A percentile compares a stretch with the other conserved stretches of the same genome.
These are phyloP conservation scores for Aculops lycopersici DNA, from an alignment of 1,140 invertebrate species.

Conservation along the genomic window DNA sequence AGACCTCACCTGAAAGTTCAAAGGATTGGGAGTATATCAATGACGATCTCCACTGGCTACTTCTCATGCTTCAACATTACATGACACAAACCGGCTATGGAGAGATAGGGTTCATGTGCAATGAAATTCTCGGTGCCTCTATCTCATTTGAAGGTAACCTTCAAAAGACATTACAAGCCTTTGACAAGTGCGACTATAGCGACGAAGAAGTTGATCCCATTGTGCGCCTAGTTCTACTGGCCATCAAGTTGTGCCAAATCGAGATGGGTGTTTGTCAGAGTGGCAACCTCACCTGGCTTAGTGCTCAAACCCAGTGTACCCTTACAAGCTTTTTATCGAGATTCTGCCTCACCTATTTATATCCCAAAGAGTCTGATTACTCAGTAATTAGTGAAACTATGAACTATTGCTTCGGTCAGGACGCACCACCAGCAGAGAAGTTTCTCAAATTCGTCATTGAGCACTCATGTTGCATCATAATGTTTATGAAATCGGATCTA, in stretches of 20 bases:
- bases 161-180: conserved; percentile 24
- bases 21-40: conserved; percentile 12
- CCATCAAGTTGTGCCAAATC: conserved; percentile 32
- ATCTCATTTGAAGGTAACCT: conserved; percentile 27
- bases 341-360: conserved; percentile 37
- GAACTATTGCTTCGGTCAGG: conserved; percentile 25
- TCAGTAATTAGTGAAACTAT: conserved; percentile 23
- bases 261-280: conserved; percentile 27
- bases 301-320: conserved; percentile 41
- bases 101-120: conserved; percentile 37
- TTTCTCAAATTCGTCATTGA: conserved; percentile 26
- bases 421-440: conserved; percentile 20
- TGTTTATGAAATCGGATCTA: conserved; percentile 23
- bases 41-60: conserved; percentile 61
- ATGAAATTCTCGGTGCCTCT: conserved; percentile 28
- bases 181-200: conserved; percentile 18
- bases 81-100: conserved; percentile 34
- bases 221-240: conserved; percentile 26
- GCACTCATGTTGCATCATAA: conserved; percentile 25
- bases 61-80: conserved; percentile 30
- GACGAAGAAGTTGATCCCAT: conserved; percentile 23
- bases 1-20: neutral
- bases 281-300: conserved; percentile 27
- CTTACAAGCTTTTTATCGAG: conserved; percentile 44
- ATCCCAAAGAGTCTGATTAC: conserved; percentile 30